Evolutionary conservation across 2,113 vertebrate genomes (phyloP).

Genomic region (Paramormyrops kingsleyae): DNA sequence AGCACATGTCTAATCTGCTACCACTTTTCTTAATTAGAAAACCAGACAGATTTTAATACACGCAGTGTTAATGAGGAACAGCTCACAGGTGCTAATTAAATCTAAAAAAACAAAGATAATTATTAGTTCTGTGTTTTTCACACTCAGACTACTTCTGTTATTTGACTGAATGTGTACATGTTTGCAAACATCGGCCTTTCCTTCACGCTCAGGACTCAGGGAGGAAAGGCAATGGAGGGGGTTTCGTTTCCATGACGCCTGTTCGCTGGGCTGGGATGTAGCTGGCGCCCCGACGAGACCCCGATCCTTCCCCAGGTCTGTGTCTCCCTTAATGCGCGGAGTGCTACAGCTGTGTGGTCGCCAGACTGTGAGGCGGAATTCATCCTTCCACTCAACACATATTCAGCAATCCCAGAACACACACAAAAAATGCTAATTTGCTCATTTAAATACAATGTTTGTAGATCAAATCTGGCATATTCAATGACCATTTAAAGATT

Average conservation of each 20-base stretch:
- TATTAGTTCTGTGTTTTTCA: constrained; percentile 13
- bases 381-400: neutral
- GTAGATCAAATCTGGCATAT: constrained; percentile 2
- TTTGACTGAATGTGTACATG: neutral
- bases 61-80: constrained; percentile 66
- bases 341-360: neutral
- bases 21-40: constrained; percentile 73
- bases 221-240: neutral
- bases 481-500: neutral
- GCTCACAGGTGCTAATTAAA: constrained; percentile 71
- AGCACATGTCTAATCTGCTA: constrained; percentile 68
- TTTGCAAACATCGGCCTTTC: neutral
- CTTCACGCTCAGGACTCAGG: neutral
- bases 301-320: neutral
- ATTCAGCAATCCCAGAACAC: neutral
- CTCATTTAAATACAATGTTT: neutral
- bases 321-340: neutral
- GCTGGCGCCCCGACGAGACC: neutral
- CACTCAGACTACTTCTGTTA: neutral
- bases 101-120: constrained; percentile 27
- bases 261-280: neutral
- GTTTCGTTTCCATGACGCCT: neutral
- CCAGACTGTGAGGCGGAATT: neutral
- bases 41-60: constrained; percentile 61
- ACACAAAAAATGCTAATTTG: neutral